Conservation (phyloP, 2,797 vertebrate species). For the Phaenicophaeus curvirostris region DNA sequence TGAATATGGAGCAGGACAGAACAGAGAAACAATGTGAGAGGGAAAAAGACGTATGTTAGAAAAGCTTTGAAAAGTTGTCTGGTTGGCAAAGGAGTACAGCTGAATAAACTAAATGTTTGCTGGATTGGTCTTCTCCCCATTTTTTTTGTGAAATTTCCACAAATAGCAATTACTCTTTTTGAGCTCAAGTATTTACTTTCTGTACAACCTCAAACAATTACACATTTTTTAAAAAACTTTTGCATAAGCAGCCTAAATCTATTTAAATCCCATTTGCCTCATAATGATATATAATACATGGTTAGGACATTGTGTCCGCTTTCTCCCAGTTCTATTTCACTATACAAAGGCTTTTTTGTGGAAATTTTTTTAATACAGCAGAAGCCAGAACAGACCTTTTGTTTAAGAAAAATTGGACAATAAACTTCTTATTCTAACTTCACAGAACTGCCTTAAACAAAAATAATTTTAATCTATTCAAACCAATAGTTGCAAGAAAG, state of each 20-base stretch:
- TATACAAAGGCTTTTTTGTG: constrained; percentile 21
- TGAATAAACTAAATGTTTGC: not conserved
- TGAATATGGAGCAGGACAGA: not conserved
- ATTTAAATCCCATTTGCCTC: constrained; percentile 15
- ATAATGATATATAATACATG: constrained; percentile 46
- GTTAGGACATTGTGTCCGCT: constrained; percentile 41
- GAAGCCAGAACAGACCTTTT: not conserved
- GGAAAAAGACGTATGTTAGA: not conserved
- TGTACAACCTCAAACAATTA: constrained; percentile 27
- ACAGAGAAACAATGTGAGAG: not conserved
- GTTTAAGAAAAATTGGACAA: not conserved
- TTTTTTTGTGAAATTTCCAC: not conserved
- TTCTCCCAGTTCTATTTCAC: constrained; percentile 44
- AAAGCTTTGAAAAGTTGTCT: not conserved
- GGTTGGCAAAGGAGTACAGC: not conserved
- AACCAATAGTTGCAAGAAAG: constrained; percentile 32
- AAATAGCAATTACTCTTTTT: not conserved
- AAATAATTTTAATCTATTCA: constrained; percentile 34
- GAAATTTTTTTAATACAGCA: not conserved
- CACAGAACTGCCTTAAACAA: constrained; percentile 16
- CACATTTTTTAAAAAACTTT: constrained; percentile 47
- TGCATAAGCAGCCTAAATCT: constrained; percentile 25
- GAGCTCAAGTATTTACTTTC: constrained; percentile 10
- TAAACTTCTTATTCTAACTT: not conserved
- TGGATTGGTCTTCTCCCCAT: not conserved